Conservation (phyloP, 2,888 invertebrate genomes). For the Rotaria sp. region DNA sequence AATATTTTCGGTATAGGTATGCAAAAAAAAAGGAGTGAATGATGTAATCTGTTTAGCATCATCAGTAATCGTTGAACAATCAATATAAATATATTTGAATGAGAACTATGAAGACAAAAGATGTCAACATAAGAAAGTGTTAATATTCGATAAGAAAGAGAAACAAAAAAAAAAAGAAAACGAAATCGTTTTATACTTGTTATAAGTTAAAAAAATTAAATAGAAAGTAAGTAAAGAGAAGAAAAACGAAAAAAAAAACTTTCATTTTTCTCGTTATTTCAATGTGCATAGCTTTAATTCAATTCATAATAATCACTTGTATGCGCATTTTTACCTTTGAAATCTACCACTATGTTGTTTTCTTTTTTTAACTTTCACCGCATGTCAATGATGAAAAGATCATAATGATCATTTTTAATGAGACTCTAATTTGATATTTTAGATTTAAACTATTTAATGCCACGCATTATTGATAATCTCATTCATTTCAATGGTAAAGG, state of each 20-base stretch:
- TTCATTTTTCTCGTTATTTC: neutral
- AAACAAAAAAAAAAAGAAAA: too few species aligned
- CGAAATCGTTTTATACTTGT: neutral
- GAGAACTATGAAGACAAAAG: neutral
- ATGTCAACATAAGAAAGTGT: neutral
- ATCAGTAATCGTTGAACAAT: neutral
- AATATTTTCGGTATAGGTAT: neutral
- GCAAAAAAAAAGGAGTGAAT: neutral
- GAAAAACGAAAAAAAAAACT: neutral
- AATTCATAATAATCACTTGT: neutral
- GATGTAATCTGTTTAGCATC: neutral
- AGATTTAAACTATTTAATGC: neutral
- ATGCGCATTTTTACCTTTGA: neutral
- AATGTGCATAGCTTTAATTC: neutral
- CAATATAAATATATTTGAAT: neutral
- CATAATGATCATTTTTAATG: neutral
- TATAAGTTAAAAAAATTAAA: neutral
- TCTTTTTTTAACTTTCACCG: neutral
- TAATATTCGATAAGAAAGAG: neutral
- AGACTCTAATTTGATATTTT: neutral
- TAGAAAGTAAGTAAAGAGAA: neutral
- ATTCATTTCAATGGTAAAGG: neutral
- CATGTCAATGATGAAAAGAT: neutral
- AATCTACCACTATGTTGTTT: neutral
- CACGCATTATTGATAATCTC: constrained; percentile 5